Evolutionary conservation across 2,797 vertebrate species (phyloP), one percentile per base, ranked within the genome.

Genomic region (Anguilla anguilla): DNA sequence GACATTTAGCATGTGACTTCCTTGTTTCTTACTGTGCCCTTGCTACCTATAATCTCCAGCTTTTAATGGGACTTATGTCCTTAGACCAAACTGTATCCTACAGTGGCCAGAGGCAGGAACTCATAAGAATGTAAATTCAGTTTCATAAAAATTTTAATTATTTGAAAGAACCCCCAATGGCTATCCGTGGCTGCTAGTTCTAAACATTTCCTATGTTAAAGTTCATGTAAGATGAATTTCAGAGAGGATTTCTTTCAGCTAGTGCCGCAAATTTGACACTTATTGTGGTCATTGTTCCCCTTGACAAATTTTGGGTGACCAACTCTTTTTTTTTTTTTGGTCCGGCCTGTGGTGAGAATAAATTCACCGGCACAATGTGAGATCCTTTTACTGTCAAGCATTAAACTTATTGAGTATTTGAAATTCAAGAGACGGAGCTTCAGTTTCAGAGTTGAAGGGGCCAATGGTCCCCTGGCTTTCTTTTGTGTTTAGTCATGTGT

Each of bases 401-500:
- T 25, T 46, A 82, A n/a, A 35, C 4, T 82, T 25, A 82, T 11
- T 82, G 79, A 35, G 46, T 51, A 13, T 82, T 82, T 82, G 79
- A 22, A 46, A 82, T 82, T 82, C 79, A 82, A 49, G 22, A 51
- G 79, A 51, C 11, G 25, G 19, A 49, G 79, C 46, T 79, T 39
- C 22, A 35, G 46, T 51, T 51, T 49, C 79, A 49, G 43, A 82
- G 43, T 9, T n/a, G 46, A 49, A 85, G 59, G 53, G 88, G 90
- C 85, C 87, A 86, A 87, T 64, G 49, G 67, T 77, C 83, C 49
- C 35, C 74, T 57, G 82, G 88, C 89, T 39, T n/a, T 86, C 55
- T 57, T 51, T 88, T 88, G 90, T 89, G 90, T 85, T 81, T 91
- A 89, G 91, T 89, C 86, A 88, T 89, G 87, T 85, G 87, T 87